Evolutionary conservation across 2,888 invertebrate genomes (phyloP).

Genomic region (Diarsia rubi): DNA sequence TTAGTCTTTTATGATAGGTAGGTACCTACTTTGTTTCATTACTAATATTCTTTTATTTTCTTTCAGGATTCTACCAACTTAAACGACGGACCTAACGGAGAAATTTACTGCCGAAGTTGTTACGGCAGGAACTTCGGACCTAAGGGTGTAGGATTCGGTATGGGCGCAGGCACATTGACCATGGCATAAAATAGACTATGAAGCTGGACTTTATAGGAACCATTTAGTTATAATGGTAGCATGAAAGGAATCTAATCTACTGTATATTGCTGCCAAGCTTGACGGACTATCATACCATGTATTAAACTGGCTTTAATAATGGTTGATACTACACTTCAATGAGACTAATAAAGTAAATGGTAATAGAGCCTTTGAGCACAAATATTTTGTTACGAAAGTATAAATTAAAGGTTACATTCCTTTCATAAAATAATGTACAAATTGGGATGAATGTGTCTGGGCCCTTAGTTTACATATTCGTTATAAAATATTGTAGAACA

Average conservation of each 20-base stretch:
- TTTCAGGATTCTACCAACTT: slow-evolving; percentile 96
- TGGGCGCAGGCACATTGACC: slow-evolving; percentile 97
- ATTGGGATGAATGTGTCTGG: slow-evolving; percentile 90
- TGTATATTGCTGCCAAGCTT: slow-evolving; percentile 80
- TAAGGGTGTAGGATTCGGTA: slow-evolving; percentile 97
- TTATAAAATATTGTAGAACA: slow-evolving; percentile 88
- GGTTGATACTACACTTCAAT: slow-evolving; percentile 85
- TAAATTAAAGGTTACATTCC: slow-evolving; percentile 91
- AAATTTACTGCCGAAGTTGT: slow-evolving; percentile 98
- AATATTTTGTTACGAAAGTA: slow-evolving; percentile 89
- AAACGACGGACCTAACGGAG: slow-evolving; percentile 97
- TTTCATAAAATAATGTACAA: slow-evolving; percentile 88
- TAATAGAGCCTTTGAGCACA: slow-evolving; percentile 77
- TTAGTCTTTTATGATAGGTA: not conserved
- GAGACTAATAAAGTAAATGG: slow-evolving; percentile 84
- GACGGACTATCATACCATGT: slow-evolving; percentile 85
- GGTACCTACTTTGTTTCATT: not conserved
- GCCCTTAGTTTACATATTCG: slow-evolving; percentile 90
- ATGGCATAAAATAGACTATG: slow-evolving; percentile 93
- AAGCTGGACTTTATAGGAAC: slow-evolving; percentile 88
- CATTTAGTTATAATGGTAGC: slow-evolving; percentile 81
- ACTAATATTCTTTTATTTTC: slow-evolving; percentile 45
- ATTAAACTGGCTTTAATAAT: slow-evolving; percentile 91
- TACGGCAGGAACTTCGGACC: slow-evolving; percentile 97
- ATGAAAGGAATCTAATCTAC: slow-evolving; percentile 86